Percentiles rank a stretch among this genome's conserved stretches.
Evolutionary conservation across 1,140 invertebrate genomes (phyloP).

Genomic region (Aleiodes sp.): DNA sequence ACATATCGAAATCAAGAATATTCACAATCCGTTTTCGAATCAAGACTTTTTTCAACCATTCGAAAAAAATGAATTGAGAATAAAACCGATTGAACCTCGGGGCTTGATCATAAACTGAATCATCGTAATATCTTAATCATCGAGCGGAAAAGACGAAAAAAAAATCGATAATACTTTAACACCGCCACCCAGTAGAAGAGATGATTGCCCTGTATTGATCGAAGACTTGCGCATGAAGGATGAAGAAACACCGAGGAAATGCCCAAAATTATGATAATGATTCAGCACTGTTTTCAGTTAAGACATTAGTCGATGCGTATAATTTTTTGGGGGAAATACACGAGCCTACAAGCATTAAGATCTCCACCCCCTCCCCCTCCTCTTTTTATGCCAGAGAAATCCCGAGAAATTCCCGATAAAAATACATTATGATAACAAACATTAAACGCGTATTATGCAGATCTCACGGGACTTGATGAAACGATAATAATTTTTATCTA

Average conservation of each 20-base stretch:
- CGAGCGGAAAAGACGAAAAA: too few species aligned
- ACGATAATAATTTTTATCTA: constrained; percentile 40
- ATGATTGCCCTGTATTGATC: constrained; percentile 51
- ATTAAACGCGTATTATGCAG: constrained; percentile 62
- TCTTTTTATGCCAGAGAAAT: too few species aligned
- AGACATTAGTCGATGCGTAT: constrained; percentile 63
- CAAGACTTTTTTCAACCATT: too few species aligned
- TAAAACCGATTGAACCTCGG: too few species aligned
- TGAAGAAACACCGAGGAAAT: constrained; percentile 53
- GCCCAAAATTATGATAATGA: constrained; percentile 65
- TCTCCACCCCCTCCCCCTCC: background rate
- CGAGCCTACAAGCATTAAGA: constrained; percentile 54
- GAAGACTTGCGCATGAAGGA: constrained; percentile 25
- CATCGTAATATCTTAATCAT: constrained; percentile 58
- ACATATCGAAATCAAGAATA: too few species aligned
- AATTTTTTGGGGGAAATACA: constrained; percentile 60
- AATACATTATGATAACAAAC: constrained; percentile 55
- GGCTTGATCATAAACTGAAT: too few species aligned
- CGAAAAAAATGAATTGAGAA: too few species aligned
- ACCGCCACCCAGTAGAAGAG: constrained; percentile 60
- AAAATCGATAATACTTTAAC: constrained; percentile 57
- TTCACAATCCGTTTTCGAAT: too few species aligned
- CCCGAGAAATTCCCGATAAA: background rate
- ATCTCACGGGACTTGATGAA: constrained; percentile 40
- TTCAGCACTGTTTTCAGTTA: constrained; percentile 63